Evolutionary conservation across 1,140 invertebrate genomes (phyloP), one percentile per base, ranked within the genome.

Genomic region (Periplaneta americana): DNA sequence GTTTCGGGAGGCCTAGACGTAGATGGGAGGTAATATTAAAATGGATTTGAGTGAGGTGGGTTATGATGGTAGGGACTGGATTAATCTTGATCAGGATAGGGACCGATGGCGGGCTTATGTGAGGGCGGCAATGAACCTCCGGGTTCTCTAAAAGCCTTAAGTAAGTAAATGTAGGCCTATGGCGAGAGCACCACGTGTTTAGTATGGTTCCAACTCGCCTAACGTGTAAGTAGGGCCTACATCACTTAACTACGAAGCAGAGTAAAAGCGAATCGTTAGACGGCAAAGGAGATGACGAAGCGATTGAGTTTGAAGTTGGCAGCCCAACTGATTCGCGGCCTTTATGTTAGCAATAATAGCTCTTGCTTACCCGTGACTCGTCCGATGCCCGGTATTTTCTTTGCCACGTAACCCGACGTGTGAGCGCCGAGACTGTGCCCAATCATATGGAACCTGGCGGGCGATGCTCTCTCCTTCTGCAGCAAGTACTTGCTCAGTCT

Each of bases 341-440:
- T n/a, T n/a, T n/a, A n/a, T n/a, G n/a, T n/a, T n/a, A n/a, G n/a
- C n/a, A n/a, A n/a, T n/a, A n/a, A n/a, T n/a, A n/a, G n/a, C n/a
- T 76, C 33, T n/a, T 18, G 18, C 35, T 37, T 84, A 88, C 87
- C 87, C 80, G 87, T 87, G 11, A 89, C 84, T 78, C 87, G 83
- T 36, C 83, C 84, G 17, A 88, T 84, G 66, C 86, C 85, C 0
- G 84, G 80, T 15, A 87, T 83, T 35, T 82, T 84, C 85, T 88
- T 88, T 48, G 85, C 87, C 48, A 86, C 84, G 81, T 89, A 89
- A 5, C 85, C 84, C 80, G 86, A 87, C 75, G 87, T 86, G 80
- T 89, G 88, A 76, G 87, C 84, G 28, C 88, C 88, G 18, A 89
- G 84, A 84, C 88, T 89, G 82, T 89, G 88, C 6, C 88, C 88